Base-by-base conservation (phyloP, 2,113 vertebrate species). In the Anser brachyrhynchus region DNA sequence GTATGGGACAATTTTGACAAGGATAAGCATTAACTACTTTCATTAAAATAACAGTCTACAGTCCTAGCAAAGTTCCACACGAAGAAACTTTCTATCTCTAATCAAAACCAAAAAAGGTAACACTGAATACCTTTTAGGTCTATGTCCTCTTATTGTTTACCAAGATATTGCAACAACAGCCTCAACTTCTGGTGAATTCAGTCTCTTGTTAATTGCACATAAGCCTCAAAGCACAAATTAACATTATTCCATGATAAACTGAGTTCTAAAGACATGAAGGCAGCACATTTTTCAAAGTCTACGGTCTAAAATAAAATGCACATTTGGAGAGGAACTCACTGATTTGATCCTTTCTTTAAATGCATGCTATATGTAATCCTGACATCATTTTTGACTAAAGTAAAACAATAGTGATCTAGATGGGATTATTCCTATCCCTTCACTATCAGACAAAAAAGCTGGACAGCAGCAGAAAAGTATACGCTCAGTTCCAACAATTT, bases 321-420 rank as follows among this genome's bases (percentile, higher is more conserved):
- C 10, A 15, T 58, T 71, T 80, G 51, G 33, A 79, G n/a, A 72
- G 52, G 88, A 92, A 31, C 16, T 93, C 37, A 43, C 7, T 4
- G 2, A 84, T n/a, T 11, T 5, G 1, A n/a, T 44, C 39, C 33
- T 72, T 61, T 26, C 12, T 22, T 55, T 26, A 10, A 35, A 4
- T 54, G 10, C 2, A 9, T 0, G 3, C 19, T 71, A 7, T 37
- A 49, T 4, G 1, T 7, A 51, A n/a, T 22, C 26, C 62, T 46
- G 43, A 0, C 44, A 31, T 43, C 29, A 25, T 54, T 15, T 37
- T 39, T 54, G 49, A 29, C 19, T 37, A 39, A n/a, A 54, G 26
- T 37, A 52, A 35, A 35, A 52, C 18, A 35, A 51, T 20, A 37
- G 15, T 10, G 9, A 51, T 71, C 17, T 46, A 52, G 8, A 39